These are phyloP conservation scores for Cynoglossus semilaevis DNA, from an alignment of 2,113 vertebrate genomes.

Conservation along the genomic window DNA sequence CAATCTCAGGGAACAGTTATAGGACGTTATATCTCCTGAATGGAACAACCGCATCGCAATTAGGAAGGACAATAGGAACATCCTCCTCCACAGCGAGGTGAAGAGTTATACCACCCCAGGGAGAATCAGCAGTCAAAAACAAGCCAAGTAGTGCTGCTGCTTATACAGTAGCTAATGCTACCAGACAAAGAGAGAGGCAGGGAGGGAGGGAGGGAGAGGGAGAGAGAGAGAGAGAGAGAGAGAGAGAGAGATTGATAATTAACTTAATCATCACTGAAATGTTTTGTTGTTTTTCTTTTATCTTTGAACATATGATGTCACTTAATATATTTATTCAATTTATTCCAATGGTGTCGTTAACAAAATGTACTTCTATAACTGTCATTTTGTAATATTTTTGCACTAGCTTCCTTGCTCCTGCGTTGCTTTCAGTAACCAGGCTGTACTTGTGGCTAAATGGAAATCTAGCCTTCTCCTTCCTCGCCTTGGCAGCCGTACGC, in stretches of 20 bases:
- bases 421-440: constrained; percentile 63
- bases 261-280: too few species aligned
- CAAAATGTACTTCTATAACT: constrained; percentile 26
- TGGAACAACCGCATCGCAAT: constrained; percentile 78
- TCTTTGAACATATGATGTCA: too few species aligned
- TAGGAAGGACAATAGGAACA: constrained; percentile 81
- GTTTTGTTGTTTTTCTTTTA: too few species aligned
- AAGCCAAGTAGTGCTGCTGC: constrained; percentile 57
- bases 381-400: constrained; percentile 36
- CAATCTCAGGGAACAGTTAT: constrained; percentile 48
- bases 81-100: constrained; percentile 73
- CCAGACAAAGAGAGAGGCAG: constrained; percentile 21
- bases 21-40: constrained; percentile 69
- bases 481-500: constrained; percentile 64
- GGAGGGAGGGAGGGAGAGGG: constrained; percentile 48
- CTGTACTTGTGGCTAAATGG: constrained; percentile 60
- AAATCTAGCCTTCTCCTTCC: constrained; percentile 74
- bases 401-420: constrained; percentile 32
- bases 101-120: constrained; percentile 72
- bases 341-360: too few species aligned
- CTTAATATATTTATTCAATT: too few species aligned
- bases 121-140: constrained; percentile 72
- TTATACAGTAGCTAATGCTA: constrained; percentile 13
- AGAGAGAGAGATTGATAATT: too few species aligned
- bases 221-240: too few species aligned